Conservation (phyloP, 2,888 invertebrate species). For the Drosophila borealis region DNA sequence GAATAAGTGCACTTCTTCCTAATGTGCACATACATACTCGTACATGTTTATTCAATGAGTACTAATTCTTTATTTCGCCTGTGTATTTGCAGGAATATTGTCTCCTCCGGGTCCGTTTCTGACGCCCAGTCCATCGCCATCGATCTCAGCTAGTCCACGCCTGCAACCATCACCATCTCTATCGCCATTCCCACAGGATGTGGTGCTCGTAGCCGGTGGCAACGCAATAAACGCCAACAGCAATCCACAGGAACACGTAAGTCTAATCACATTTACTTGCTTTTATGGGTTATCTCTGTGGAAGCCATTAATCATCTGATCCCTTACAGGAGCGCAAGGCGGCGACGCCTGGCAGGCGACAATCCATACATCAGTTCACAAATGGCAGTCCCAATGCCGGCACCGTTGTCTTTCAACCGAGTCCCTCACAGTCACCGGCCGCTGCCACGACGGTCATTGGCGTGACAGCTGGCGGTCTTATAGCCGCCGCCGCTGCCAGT, state of each 20-base stretch:
- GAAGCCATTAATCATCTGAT: slow-evolving; percentile 11
- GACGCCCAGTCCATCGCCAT: slow-evolving; percentile 86
- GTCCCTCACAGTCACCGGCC: slow-evolving; percentile 85
- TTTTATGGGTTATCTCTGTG: background rate
- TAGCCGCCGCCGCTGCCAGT: slow-evolving; percentile 64
- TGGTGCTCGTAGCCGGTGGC: slow-evolving; percentile 85
- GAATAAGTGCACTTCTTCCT: slow-evolving; percentile 37
- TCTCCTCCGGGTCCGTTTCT: slow-evolving; percentile 86
- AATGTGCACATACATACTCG: background rate
- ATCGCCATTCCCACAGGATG: slow-evolving; percentile 85
- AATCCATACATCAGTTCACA: slow-evolving; percentile 85
- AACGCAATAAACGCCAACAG: slow-evolving; percentile 84
- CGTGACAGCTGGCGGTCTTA: slow-evolving; percentile 82
- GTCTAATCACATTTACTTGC: slow-evolving; percentile 21
- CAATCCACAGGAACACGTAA: slow-evolving; percentile 84
- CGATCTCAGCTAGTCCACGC: slow-evolving; percentile 85
- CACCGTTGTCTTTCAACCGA: slow-evolving; percentile 85
- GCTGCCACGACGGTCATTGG: slow-evolving; percentile 84
- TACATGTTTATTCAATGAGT: background rate
- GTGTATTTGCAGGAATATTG: slow-evolving; percentile 83
- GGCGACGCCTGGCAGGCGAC: slow-evolving; percentile 85
- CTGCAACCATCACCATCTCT: slow-evolving; percentile 85
- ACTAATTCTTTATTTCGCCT: slow-evolving; percentile 33
- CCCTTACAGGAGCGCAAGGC: slow-evolving; percentile 84
- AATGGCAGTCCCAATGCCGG: slow-evolving; percentile 85